Evolutionary conservation across 2,797 vertebrate species (phyloP).

Genomic region (Loris lydekkerianus): DNA sequence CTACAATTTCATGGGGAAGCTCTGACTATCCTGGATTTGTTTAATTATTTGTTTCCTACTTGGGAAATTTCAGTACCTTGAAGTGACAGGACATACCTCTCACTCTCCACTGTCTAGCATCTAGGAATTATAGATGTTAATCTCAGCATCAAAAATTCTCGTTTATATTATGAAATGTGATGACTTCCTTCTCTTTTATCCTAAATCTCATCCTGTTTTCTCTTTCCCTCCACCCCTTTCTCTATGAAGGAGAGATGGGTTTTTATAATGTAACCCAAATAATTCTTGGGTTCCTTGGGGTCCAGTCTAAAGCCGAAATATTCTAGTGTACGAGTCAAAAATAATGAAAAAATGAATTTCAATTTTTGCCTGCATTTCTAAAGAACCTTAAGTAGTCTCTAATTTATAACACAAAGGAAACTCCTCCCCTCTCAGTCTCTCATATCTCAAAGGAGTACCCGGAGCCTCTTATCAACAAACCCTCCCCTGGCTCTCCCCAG

Average conservation of each 20-base stretch:
- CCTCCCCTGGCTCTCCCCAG: fast-evolving
- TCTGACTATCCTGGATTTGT: background rate
- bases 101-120: background rate
- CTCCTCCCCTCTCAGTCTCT: background rate
- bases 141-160: background rate
- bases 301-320: background rate
- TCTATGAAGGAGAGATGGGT: background rate
- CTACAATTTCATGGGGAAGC: background rate
- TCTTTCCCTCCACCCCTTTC: background rate
- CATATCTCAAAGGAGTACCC: background rate
- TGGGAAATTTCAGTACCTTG: background rate
- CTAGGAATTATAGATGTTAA: fast-evolving
- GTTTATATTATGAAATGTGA: background rate
- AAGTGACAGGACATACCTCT: background rate
- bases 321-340: background rate
- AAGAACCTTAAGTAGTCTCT: background rate
- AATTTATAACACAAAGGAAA: background rate
- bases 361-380: background rate
- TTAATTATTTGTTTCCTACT: background rate
- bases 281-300: background rate
- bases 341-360: background rate
- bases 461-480: background rate
- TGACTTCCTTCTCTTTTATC: background rate
- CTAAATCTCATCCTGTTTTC: background rate
- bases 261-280: background rate